A percentile compares a stretch with the other conserved stretches of the same genome.
These are phyloP conservation scores for Antitype chi DNA, from an alignment of 2,888 invertebrate genomes.

Conservation along the genomic window DNA sequence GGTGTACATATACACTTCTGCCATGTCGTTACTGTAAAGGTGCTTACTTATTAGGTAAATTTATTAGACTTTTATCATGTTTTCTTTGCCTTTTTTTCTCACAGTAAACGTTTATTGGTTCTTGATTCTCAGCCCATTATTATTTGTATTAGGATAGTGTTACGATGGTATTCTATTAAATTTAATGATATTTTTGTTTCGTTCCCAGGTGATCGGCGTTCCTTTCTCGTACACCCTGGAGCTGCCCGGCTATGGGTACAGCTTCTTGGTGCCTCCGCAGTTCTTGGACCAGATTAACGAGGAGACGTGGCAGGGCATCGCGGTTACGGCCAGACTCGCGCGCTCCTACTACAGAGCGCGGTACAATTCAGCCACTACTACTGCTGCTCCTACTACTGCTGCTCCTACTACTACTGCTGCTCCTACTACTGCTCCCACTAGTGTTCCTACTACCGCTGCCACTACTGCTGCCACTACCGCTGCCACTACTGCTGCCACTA, in stretches of 20 bases:
- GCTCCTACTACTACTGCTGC: neutral
- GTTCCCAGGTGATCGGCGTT: constrained; percentile 71
- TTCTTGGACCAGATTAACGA: constrained; percentile 77
- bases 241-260: constrained; percentile 74
- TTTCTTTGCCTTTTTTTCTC: neutral
- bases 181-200: neutral
- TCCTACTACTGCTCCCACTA: neutral
- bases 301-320: constrained; percentile 81
- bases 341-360: constrained; percentile 66
- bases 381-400: neutral
- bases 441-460: neutral
- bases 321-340: constrained; percentile 74
- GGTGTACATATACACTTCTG: neutral
- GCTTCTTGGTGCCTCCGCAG: constrained; percentile 74
- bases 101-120: neutral
- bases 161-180: neutral
- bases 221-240: constrained; percentile 80
- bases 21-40: neutral
- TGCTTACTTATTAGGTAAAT: neutral
- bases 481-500: neutral
- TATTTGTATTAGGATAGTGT: neutral
- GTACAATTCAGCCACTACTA: neutral
- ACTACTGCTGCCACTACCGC: neutral
- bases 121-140: neutral
- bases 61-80: neutral